Base-by-base conservation (phyloP, 2,113 vertebrate genomes). In the Aphyosemion australe region DNA sequence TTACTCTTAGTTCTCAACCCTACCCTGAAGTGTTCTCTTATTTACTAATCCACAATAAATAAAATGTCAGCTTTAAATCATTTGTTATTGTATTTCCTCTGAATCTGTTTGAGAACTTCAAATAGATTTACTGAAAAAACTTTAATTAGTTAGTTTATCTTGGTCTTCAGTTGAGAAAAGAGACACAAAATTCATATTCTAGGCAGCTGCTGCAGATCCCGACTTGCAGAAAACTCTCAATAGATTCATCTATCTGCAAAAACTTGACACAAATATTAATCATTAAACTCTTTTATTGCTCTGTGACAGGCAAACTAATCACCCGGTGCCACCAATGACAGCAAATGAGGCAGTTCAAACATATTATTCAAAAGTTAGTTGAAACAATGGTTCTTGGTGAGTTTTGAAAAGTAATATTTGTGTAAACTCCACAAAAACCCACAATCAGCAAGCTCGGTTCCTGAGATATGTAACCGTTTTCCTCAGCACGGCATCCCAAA, bases 401-500 rank as follows among this genome's bases (percentile, higher is more conserved):
- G 21, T 48, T 53, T 52, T 60, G 52, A 16, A 31, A 55, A 46
- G 52, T 48, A 26, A 58, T 20, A 75, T 20, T 18, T 7, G 16
- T 65, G 45, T 65, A 58, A 65, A 12, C 59, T 32, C 31, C 14
- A 43, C 42, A 58, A 39, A 21, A 79, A 84, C 69, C 48, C 9
- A 1, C 42, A 46, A 59, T 49, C 60, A 63, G 69, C 13, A 19
- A 63, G n/a, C 46, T 20, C 1, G 0, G 9, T 51, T 53, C 41
- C 53, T 53, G 45, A 46, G 54, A 52, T 46, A 34, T 8, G 18
- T 47, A 11, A 3, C 42, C 49, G 63, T 71, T 80, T 80, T 78
- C 61, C 75, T 78, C 54, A 69, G 65, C 48, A 48, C 42, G 45
- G 47, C 53, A 50, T 77, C 61, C 63, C 62, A 76, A 65, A 72